Evolutionary conservation across 2,113 vertebrate genomes (phyloP).

Genomic region (Vulpes vulpes): DNA sequence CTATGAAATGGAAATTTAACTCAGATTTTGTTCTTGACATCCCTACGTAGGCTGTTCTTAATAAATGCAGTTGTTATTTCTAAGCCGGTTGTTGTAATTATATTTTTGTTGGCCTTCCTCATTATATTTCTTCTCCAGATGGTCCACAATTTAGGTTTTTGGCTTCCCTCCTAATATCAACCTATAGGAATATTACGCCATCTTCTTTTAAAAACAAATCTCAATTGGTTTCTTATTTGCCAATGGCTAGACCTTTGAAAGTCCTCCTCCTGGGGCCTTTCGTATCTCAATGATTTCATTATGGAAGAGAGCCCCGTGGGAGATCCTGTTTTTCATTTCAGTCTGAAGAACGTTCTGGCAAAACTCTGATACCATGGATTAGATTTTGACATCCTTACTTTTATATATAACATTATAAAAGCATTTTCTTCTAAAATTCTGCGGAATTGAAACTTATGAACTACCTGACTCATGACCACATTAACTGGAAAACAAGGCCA

Average conservation of each 20-base stretch:
- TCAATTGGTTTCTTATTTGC: slow-evolving; percentile 82
- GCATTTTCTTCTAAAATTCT: slow-evolving; percentile 66
- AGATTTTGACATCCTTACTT: slow-evolving; percentile 74
- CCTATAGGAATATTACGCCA: slow-evolving; percentile 78
- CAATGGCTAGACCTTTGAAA: slow-evolving; percentile 76
- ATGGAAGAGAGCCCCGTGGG: slow-evolving; percentile 61
- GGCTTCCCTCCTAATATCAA: slow-evolving; percentile 83
- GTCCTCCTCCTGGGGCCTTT: slow-evolving; percentile 70
- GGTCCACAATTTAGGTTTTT: slow-evolving; percentile 80
- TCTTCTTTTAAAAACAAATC: slow-evolving; percentile 76
- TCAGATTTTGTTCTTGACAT: slow-evolving; percentile 75
- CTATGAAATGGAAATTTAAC: slow-evolving; percentile 78
- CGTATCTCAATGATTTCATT: slow-evolving; percentile 84
- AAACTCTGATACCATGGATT: slow-evolving; percentile 76
- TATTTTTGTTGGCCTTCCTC: slow-evolving; percentile 88
- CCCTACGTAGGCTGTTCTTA: slow-evolving; percentile 80
- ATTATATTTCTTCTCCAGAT: slow-evolving; percentile 85
- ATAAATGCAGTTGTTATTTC: slow-evolving; percentile 87
- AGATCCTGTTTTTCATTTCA: slow-evolving; percentile 81
- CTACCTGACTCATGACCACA: slow-evolving; percentile 47
- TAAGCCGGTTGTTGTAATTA: slow-evolving; percentile 87
- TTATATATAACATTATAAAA: slow-evolving; percentile 67
- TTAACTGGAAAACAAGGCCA: slow-evolving; percentile 41
- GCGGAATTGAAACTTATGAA: slow-evolving; percentile 65
- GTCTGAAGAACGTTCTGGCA: slow-evolving; percentile 64